Percentiles rank a stretch among this genome's conserved stretches.
phyloP scores from a whole-genome alignment of 2,888 invertebrate genomes.

The Lottia gigantea region DNA sequence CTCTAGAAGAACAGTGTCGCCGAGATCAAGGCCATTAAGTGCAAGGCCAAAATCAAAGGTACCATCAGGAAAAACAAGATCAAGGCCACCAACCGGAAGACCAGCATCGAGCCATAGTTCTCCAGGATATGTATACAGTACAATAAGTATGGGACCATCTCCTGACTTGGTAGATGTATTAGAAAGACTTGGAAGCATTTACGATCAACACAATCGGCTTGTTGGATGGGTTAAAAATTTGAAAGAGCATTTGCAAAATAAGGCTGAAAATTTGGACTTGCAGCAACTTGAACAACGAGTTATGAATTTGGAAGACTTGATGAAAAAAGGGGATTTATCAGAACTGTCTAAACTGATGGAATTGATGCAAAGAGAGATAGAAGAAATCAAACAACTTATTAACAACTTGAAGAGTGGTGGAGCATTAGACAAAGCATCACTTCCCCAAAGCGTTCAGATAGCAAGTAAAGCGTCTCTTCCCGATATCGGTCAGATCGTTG shows the following conservation, averaged over 20 bases:
- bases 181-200: constrained; percentile 61
- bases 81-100: constrained; percentile 23
- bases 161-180: constrained; percentile 58
- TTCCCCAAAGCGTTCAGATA: background rate
- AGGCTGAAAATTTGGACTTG: background rate
- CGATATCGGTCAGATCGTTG: background rate
- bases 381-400: background rate
- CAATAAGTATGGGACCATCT: constrained; percentile 54
- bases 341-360: background rate
- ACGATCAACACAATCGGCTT: constrained; percentile 52
- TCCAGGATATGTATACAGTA: constrained; percentile 38
- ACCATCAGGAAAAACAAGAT: constrained; percentile 16
- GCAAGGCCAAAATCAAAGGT: constrained; percentile 14
- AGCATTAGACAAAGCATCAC: background rate
- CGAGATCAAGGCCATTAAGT: background rate
- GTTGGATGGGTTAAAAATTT: constrained; percentile 56
- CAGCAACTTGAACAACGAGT: background rate
- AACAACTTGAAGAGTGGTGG: background rate
- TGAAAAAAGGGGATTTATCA: background rate
- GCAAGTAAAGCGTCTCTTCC: background rate
- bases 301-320: background rate
- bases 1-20: background rate
- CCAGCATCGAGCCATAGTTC: constrained; percentile 40
- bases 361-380: background rate
- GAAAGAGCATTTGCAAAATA: constrained; percentile 46